Conservation (phyloP, 2,113 vertebrate genomes). For the Heloderma charlesbogerti region DNA sequence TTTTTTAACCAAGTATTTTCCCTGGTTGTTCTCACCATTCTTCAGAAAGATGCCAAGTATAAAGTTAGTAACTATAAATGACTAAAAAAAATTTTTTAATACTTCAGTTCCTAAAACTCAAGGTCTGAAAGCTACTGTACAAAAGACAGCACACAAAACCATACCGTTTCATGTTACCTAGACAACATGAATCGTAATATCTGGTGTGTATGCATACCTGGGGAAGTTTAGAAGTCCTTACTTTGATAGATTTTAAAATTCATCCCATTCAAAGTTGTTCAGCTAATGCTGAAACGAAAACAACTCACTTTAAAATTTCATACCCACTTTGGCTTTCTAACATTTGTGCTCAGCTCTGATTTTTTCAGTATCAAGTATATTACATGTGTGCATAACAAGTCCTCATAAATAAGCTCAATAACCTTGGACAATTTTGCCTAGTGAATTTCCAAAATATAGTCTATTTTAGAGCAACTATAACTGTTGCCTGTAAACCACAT, state of each 20-base stretch:
- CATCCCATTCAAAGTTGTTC: neutral
- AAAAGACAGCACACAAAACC: neutral
- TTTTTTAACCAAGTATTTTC: neutral
- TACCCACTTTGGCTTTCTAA: neutral
- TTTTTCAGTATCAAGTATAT: neutral
- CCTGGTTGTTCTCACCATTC: neutral
- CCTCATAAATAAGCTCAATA: neutral
- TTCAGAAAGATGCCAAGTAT: neutral
- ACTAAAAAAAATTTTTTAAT: neutral
- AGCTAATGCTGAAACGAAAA: neutral
- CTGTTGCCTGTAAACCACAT: neutral
- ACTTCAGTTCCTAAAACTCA: neutral
- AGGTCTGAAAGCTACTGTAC: neutral
- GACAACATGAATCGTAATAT: neutral
- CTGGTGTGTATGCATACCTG: neutral
- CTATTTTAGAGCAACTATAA: neutral
- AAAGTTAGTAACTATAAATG: neutral
- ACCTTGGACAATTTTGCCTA: neutral
- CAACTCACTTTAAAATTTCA: neutral
- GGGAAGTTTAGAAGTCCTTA: neutral
- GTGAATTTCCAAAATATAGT: neutral
- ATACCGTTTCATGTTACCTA: neutral
- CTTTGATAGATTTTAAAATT: neutral
- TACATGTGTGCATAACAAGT: neutral
- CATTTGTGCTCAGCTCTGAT: neutral